These are phyloP conservation scores for Iselma pallidipennis DNA, from an alignment of 2,888 invertebrate genomes.

Conservation along the genomic window DNA sequence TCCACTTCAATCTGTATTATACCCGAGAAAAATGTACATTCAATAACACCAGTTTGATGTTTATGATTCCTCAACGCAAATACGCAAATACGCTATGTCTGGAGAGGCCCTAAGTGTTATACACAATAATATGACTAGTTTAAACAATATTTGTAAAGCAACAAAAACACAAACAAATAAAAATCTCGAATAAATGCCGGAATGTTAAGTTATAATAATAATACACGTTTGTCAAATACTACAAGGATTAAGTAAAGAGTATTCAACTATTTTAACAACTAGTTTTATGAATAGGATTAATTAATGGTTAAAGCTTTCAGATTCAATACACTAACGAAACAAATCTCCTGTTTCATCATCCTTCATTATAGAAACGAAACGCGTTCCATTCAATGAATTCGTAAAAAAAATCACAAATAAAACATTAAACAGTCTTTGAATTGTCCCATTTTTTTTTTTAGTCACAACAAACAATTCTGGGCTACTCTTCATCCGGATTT, in stretches of 20 bases:
- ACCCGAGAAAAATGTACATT: too few species aligned
- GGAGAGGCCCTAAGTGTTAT: too few species aligned
- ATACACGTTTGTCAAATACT: not conserved
- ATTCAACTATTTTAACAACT: not conserved
- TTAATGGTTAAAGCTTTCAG: not conserved
- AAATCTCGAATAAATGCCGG: not conserved
- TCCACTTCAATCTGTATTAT: too few species aligned
- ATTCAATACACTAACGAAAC: not conserved
- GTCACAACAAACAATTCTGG: not conserved
- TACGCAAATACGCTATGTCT: too few species aligned
- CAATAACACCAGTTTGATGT: too few species aligned
- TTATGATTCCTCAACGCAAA: too few species aligned
- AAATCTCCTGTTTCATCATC: too few species aligned
- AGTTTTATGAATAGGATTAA: not conserved
- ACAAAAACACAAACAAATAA: not conserved
- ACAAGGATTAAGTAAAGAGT: not conserved
- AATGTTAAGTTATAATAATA: not conserved
- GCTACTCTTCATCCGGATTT: slow-evolving; percentile 35
- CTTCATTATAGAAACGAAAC: too few species aligned
- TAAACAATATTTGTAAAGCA: not conserved
- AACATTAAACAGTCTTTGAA: not conserved
- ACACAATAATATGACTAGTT: not conserved
- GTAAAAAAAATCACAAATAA: not conserved
- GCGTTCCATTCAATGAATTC: too few species aligned
- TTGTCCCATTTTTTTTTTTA: not conserved